These are phyloP conservation scores for Drosophila kepulauana DNA, from an alignment of 1,140 invertebrate genomes.

Conservation along the genomic window DNA sequence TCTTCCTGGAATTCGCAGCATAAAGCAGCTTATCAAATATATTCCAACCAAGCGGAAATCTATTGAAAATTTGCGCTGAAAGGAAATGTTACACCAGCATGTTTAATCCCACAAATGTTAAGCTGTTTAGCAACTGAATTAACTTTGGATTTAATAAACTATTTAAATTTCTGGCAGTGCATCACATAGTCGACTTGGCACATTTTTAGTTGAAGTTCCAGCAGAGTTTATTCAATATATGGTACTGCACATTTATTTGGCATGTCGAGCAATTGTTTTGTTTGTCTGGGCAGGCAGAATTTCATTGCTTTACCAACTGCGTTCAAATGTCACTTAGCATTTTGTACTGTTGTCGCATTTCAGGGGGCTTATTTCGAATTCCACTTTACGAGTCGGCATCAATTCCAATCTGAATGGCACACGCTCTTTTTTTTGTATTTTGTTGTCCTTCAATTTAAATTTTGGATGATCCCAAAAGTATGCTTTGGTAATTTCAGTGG, in stretches of 20 bases:
- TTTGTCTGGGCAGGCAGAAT: slow-evolving; percentile 10
- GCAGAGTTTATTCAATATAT: slow-evolving; percentile 24
- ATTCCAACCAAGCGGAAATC: slow-evolving; percentile 9
- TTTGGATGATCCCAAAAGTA: slow-evolving; percentile 7
- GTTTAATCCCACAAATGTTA: too few relatives aligned
- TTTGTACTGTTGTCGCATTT: slow-evolving; percentile 4
- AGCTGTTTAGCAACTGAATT: too few relatives aligned
- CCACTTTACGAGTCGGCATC: slow-evolving; percentile 8
- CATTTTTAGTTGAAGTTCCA: neutral
- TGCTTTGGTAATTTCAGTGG: slow-evolving; percentile 17
- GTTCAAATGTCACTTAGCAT: slow-evolving; percentile 20
- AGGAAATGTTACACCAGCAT: neutral
- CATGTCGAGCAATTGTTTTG: slow-evolving; percentile 23
- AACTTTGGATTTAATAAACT: too few relatives aligned
- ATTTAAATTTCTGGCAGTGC: neutral
- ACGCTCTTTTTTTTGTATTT: neutral
- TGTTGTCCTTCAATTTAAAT: slow-evolving; percentile 5
- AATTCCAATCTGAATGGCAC: slow-evolving; percentile 3
- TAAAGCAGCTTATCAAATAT: neutral
- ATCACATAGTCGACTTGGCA: neutral
- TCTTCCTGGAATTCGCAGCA: neutral
- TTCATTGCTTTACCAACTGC: slow-evolving; percentile 11
- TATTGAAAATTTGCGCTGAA: neutral
- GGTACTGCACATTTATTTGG: slow-evolving; percentile 25
- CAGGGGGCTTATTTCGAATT: slow-evolving; percentile 7